Evolutionary conservation across 2,888 invertebrate genomes (phyloP).

Genomic region (Eucera pruinosa): DNA sequence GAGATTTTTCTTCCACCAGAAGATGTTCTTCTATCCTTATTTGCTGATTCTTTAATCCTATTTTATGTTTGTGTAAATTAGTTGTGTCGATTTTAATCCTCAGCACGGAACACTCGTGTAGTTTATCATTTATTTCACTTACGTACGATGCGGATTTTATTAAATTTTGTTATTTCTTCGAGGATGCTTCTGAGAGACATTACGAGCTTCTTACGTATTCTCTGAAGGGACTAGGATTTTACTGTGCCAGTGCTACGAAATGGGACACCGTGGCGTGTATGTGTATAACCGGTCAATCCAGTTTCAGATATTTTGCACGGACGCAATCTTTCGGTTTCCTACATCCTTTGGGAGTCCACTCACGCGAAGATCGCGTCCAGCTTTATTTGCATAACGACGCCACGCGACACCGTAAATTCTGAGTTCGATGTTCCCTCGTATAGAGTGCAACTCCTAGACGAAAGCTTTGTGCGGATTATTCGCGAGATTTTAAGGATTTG

Average conservation of each 20-base stretch:
- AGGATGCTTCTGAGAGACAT: no score
- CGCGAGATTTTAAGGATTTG: not conserved
- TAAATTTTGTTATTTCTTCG: no score
- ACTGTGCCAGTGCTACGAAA: not conserved
- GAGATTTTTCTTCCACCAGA: no score
- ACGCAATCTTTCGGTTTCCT: conserved; percentile 3
- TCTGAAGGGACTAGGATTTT: not conserved
- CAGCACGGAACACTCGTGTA: not conserved
- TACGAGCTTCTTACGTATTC: not conserved
- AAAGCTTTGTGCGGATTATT: conserved; percentile 1
- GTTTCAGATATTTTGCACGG: conserved; percentile 5
- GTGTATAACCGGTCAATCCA: conserved; percentile 23
- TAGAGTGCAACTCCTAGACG: conserved; percentile 4
- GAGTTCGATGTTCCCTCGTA: conserved; percentile 27
- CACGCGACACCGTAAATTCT: conserved; percentile 17
- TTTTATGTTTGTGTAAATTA: no score
- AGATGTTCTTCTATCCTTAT: no score
- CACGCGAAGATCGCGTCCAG: conserved; percentile 14
- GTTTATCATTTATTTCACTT: not conserved
- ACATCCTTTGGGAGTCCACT: conserved; percentile 16
- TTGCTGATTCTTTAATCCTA: no score
- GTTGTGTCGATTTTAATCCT: no score
- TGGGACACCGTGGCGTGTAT: conserved; percentile 12
- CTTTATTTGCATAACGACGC: conserved; percentile 4
- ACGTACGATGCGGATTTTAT: no score